These are phyloP conservation scores for Eristalis pertinax DNA, from an alignment of 2,888 invertebrate genomes.

Conservation along the genomic window DNA sequence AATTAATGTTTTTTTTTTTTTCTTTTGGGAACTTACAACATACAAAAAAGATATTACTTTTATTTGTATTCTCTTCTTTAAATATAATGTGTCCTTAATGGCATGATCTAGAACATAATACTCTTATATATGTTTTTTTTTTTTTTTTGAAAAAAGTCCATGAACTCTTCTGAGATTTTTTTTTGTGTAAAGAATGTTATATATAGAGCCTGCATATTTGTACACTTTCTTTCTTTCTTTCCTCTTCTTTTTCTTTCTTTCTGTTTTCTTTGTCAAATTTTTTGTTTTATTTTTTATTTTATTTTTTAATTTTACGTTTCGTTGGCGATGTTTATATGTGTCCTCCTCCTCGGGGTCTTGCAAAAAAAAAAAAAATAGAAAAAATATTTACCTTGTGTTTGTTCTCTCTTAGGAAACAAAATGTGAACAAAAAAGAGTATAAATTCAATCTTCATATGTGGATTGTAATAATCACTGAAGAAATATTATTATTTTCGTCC, in stretches of 20 bases:
- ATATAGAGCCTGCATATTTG: constrained; percentile 51
- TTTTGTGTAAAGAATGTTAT: constrained; percentile 61
- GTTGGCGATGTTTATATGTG: constrained; percentile 60
- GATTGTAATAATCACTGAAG: constrained; percentile 33
- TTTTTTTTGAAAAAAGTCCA: not conserved
- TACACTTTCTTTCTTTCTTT: constrained; percentile 28
- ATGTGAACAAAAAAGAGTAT: constrained; percentile 29
- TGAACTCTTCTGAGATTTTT: not conserved
- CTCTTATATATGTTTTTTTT: not conserved
- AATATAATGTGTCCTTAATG: constrained; percentile 60
- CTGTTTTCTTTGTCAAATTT: constrained; percentile 23
- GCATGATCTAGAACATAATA: constrained; percentile 56
- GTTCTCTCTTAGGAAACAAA: constrained; percentile 57
- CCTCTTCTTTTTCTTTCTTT: constrained; percentile 27
- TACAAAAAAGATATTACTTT: not conserved
- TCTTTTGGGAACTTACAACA: constrained; percentile 40
- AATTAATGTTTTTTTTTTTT: constrained; percentile 9
- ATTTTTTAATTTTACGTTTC: constrained; percentile 43
- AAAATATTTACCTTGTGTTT: not conserved
- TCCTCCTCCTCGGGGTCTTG: constrained; percentile 60
- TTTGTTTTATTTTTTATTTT: constrained; percentile 20
- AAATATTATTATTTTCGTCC: constrained; percentile 72
- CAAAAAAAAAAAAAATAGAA: constrained; percentile 26
- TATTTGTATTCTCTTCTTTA: constrained; percentile 27
- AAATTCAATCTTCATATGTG: constrained; percentile 20